These are phyloP conservation scores for Lagria hirta DNA, from an alignment of 2,888 invertebrate species.

Conservation along the genomic window DNA sequence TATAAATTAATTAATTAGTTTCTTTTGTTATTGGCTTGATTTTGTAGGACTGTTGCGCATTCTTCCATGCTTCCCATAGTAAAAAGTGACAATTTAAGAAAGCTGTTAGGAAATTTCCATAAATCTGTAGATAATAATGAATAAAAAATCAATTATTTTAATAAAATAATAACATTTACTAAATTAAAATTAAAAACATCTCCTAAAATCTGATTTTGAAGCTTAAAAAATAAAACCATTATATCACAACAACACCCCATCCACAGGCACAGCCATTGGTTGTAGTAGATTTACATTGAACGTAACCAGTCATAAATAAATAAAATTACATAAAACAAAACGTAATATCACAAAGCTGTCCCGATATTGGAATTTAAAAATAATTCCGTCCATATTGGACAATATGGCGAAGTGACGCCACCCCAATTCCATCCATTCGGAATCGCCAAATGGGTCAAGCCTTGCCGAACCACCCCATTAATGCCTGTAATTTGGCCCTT, in stretches of 20 bases:
- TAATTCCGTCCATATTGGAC: slow-evolving; percentile 77
- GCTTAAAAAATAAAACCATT: slow-evolving; percentile 16
- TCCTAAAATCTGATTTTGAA: slow-evolving; percentile 12
- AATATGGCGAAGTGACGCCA: slow-evolving; percentile 72
- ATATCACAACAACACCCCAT: slow-evolving; percentile 27
- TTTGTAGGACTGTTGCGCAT: too few relatives aligned
- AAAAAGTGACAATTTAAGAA: too few relatives aligned
- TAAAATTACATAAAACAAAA: slow-evolving; percentile 36
- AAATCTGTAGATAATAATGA: too few relatives aligned
- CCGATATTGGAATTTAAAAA: slow-evolving; percentile 45
- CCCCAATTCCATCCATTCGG: slow-evolving; percentile 86
- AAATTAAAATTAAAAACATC: slow-evolving; percentile 19
- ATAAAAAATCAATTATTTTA: too few relatives aligned
- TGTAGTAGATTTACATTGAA: slow-evolving; percentile 11
- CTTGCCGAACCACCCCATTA: slow-evolving; percentile 67
- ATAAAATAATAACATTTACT: slow-evolving; percentile 24
- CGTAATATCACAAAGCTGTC: slow-evolving; percentile 47
- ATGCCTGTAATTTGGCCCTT: slow-evolving; percentile 56
- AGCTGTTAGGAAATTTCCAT: too few relatives aligned
- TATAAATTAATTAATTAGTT: too few relatives aligned
- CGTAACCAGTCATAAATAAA: slow-evolving; percentile 34
- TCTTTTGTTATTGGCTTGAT: too few relatives aligned
- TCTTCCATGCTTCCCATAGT: too few relatives aligned
- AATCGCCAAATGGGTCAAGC: slow-evolving; percentile 75
- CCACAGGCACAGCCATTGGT: slow-evolving; percentile 29